phyloP scores from a whole-genome alignment of 2,888 invertebrate species.

The Miltochrista miniata region DNA sequence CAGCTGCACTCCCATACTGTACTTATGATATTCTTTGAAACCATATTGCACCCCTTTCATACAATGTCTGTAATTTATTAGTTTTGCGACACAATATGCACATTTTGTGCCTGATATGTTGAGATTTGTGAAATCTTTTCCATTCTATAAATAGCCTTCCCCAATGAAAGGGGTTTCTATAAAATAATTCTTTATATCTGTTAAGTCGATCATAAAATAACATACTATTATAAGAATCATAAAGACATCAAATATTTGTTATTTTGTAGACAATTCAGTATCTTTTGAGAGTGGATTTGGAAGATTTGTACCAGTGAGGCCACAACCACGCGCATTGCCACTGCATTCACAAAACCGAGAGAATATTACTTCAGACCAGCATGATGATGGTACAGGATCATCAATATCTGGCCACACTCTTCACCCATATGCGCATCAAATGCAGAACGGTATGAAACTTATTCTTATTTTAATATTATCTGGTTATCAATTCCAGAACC shows the following conservation, averaged over 20 bases:
- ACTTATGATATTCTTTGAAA: slow-evolving; percentile 3
- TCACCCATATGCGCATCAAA: slow-evolving; percentile 75
- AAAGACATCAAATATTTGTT: background rate
- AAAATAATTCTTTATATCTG: too few species aligned
- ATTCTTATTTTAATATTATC: background rate
- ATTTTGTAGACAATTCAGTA: slow-evolving; percentile 65
- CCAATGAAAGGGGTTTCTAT: too few species aligned
- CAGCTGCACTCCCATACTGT: background rate
- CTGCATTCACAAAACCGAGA: slow-evolving; percentile 75
- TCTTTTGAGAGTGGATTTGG: slow-evolving; percentile 78
- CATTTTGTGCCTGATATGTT: too few species aligned
- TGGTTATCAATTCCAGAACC: too few species aligned
- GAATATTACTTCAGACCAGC: slow-evolving; percentile 61
- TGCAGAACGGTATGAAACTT: slow-evolving; percentile 68
- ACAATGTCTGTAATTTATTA: too few species aligned
- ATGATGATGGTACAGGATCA: slow-evolving; percentile 66
- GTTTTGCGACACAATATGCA: too few species aligned
- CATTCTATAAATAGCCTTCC: too few species aligned
- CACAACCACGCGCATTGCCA: slow-evolving; percentile 75
- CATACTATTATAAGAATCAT: too few species aligned
- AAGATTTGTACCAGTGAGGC: slow-evolving; percentile 79
- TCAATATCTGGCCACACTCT: slow-evolving; percentile 66
- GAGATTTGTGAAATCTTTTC: too few species aligned
- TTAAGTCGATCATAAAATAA: too few species aligned
- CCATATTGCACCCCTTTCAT: too few species aligned